Conservation (phyloP, 2,888 invertebrate genomes). For the Belgica antarctica region DNA sequence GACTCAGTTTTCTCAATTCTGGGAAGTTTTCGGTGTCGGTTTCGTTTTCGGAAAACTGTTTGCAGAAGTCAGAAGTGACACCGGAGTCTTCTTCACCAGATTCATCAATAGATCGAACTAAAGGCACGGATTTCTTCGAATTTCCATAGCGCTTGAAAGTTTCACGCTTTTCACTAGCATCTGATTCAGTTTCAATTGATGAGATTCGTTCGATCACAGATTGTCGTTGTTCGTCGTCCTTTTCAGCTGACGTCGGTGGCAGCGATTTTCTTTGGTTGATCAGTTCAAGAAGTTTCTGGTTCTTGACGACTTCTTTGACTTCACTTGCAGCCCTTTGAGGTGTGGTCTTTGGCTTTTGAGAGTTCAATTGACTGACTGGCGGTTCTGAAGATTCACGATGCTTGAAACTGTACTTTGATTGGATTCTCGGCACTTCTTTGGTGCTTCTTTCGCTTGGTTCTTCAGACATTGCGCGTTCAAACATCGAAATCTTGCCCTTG, state of each 20-base stretch:
- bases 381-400: constrained; percentile 37
- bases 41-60: constrained; percentile 66
- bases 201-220: constrained; percentile 36
- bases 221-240: not conserved
- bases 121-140: constrained; percentile 51
- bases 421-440: constrained; percentile 9
- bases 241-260: not conserved
- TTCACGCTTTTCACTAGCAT: constrained; percentile 48
- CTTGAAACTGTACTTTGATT: constrained; percentile 13
- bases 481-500: constrained; percentile 37
- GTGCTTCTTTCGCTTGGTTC: not conserved
- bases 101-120: constrained; percentile 52
- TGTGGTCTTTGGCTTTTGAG: not conserved
- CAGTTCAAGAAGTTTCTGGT: constrained; percentile 30
- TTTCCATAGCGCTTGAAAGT: constrained; percentile 45
- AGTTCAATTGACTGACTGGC: constrained; percentile 5
- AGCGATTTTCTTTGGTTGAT: constrained; percentile 34
- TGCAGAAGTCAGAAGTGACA: constrained; percentile 67
- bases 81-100: constrained; percentile 69
- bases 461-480: constrained; percentile 24
- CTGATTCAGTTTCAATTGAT: constrained; percentile 47
- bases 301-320: constrained; percentile 37
- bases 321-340: constrained; percentile 16
- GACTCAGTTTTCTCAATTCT: constrained; percentile 59
- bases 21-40: constrained; percentile 63